A percentile compares a stretch with the other conserved stretches of the same genome.
phyloP scores from a whole-genome alignment of 1,140 invertebrate genomes.

The Vollenhovia emeryi region DNA sequence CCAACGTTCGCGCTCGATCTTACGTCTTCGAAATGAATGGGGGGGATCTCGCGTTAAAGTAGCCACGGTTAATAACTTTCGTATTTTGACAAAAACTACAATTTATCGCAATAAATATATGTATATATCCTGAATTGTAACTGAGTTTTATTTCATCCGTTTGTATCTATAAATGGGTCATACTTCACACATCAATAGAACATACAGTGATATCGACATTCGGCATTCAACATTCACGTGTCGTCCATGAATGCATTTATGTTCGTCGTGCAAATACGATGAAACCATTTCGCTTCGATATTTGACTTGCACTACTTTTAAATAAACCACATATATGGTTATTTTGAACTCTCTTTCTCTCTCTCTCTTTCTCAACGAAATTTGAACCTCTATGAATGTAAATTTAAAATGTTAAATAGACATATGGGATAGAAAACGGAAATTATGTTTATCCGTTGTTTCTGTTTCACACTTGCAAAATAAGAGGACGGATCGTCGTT shows the following conservation, averaged over 20 bases:
- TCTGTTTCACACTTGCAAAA: background rate
- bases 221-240: constrained; percentile 31
- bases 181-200: background rate
- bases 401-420: constrained; percentile 2
- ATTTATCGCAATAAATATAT: background rate
- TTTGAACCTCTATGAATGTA: constrained; percentile 27
- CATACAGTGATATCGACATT: constrained; percentile 40
- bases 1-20: background rate
- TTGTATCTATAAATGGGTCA: constrained; percentile 23
- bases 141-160: background rate
- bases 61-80: background rate
- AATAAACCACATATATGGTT: constrained; percentile 58
- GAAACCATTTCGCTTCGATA: constrained; percentile 27
- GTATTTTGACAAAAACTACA: background rate
- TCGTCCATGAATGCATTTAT: constrained; percentile 19
- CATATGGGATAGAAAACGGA: background rate
- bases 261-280: constrained; percentile 18
- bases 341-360: constrained; percentile 4
- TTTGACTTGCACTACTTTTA: constrained; percentile 52
- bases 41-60: background rate
- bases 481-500: too few relatives aligned
- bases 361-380: constrained; percentile 10
- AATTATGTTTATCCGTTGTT: background rate
- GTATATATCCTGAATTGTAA: background rate
- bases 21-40: background rate